Conservation (phyloP, 2,113 vertebrate species). For the Lanius ludovicianus region DNA sequence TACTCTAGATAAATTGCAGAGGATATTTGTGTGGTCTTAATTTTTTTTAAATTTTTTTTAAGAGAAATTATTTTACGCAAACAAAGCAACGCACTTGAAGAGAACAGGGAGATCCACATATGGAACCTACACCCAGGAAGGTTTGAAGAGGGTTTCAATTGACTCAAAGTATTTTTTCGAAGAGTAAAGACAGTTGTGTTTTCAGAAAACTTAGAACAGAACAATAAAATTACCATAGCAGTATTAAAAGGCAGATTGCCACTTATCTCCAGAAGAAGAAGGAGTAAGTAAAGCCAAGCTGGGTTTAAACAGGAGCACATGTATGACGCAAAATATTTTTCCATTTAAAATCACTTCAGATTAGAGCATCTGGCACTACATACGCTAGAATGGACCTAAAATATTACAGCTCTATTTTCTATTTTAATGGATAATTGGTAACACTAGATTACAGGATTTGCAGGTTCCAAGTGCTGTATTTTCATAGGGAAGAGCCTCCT, state of each 20-base stretch:
- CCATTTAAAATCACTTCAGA: slow-evolving; percentile 64
- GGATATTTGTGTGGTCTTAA: fast-evolving
- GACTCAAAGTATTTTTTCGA: neutral
- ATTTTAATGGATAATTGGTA: slow-evolving; percentile 73
- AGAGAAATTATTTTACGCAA: neutral
- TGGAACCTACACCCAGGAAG: neutral
- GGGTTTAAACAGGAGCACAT: slow-evolving; percentile 39
- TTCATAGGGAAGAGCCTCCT: slow-evolving; percentile 68
- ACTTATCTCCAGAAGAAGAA: neutral
- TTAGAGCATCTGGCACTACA: slow-evolving; percentile 51
- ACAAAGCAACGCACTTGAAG: fast-evolving
- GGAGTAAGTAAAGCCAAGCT: slow-evolving; percentile 53
- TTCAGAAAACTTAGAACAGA: slow-evolving; percentile 18
- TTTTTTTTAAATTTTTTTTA: neutral
- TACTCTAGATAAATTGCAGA: neutral
- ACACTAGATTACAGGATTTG: slow-evolving; percentile 78
- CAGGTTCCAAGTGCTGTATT: slow-evolving; percentile 72
- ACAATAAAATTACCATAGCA: neutral
- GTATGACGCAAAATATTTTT: slow-evolving; percentile 61
- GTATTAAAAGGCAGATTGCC: neutral
- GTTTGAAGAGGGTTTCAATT: neutral
- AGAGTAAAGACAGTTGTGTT: slow-evolving; percentile 20
- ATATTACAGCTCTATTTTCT: slow-evolving; percentile 76
- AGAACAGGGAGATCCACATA: neutral
- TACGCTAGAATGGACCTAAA: slow-evolving; percentile 53